Evolutionary conservation across 1,140 invertebrate genomes (phyloP).

Genomic region (Odontomachus brunneus): DNA sequence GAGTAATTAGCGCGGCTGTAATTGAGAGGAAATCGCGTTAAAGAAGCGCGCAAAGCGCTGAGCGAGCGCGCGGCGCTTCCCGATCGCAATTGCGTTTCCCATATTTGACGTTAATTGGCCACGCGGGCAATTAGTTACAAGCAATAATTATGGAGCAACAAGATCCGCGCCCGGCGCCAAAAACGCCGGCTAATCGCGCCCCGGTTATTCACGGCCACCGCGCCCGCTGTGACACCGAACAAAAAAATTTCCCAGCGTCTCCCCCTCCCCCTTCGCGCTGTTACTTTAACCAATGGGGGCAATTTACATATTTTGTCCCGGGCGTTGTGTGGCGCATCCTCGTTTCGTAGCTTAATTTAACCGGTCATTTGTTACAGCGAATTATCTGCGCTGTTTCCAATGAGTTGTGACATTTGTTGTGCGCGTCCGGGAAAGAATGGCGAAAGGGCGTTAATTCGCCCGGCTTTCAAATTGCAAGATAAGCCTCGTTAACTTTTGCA

Average conservation of each 20-base stretch:
- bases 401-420: conserved; percentile 13
- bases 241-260: conserved; percentile 27
- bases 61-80: not conserved
- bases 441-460: not conserved
- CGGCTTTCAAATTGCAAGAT: not conserved
- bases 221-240: not conserved
- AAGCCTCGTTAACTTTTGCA: not conserved
- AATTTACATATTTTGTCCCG: conserved; percentile 19
- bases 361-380: conserved; percentile 13
- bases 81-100: conserved; percentile 60
- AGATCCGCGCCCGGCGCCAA: conserved; percentile 38
- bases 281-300: conserved; percentile 12
- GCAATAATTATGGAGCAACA: conserved; percentile 53
- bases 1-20: conserved; percentile 59
- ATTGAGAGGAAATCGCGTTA: conserved; percentile 56
- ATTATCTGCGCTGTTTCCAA: not conserved
- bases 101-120: conserved; percentile 63
- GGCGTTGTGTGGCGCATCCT: not conserved
- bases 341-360: not conserved
- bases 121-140: conserved; percentile 54
- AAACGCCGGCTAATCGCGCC: conserved; percentile 49
- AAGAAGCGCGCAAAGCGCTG: conserved; percentile 49
- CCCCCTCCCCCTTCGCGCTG: no score
- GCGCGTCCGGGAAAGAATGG: not conserved
- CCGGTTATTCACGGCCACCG: conserved; percentile 34